These are phyloP conservation scores for Stenopsyche tienmushanensis DNA, from an alignment of 1,140 invertebrate species.

Conservation along the genomic window DNA sequence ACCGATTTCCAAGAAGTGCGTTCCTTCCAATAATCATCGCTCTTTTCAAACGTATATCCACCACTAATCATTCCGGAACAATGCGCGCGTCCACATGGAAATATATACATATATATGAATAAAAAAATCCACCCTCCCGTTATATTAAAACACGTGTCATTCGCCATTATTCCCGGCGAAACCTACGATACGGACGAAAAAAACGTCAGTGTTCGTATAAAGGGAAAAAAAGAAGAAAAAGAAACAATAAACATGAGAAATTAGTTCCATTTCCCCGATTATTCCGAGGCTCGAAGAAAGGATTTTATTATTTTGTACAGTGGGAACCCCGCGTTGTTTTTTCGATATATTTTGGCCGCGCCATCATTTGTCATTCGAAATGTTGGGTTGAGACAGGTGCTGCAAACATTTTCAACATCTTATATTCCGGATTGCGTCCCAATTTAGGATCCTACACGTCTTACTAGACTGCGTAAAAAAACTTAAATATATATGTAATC, in stretches of 20 bases:
- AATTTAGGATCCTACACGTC: too few relatives aligned
- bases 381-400: conserved; percentile 6
- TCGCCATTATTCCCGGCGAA: conserved; percentile 25
- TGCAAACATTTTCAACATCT: conserved; percentile 6
- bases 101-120: neutral
- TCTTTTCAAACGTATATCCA: conserved; percentile 14
- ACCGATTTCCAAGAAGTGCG: conserved; percentile 23
- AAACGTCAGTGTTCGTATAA: too few relatives aligned
- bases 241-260: conserved; percentile 41
- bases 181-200: neutral
- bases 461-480: too few relatives aligned
- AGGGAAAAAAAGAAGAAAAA: conserved; percentile 23
- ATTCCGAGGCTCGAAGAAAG: conserved; percentile 36
- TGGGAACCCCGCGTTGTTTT: conserved; percentile 41
- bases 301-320: conserved; percentile 40
- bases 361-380: conserved; percentile 40
- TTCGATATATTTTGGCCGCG: conserved; percentile 38
- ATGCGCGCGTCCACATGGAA: conserved; percentile 8
- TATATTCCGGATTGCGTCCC: too few relatives aligned
- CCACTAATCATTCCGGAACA: conserved; percentile 22
- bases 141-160: conserved; percentile 34
- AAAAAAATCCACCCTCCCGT: conserved; percentile 16
- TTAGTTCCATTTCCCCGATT: conserved; percentile 41
- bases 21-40: conserved; percentile 14
- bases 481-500: too few relatives aligned